These are phyloP conservation scores for Pogonomyrmex barbatus DNA, from an alignment of 1,140 invertebrate species.

Conservation along the genomic window DNA sequence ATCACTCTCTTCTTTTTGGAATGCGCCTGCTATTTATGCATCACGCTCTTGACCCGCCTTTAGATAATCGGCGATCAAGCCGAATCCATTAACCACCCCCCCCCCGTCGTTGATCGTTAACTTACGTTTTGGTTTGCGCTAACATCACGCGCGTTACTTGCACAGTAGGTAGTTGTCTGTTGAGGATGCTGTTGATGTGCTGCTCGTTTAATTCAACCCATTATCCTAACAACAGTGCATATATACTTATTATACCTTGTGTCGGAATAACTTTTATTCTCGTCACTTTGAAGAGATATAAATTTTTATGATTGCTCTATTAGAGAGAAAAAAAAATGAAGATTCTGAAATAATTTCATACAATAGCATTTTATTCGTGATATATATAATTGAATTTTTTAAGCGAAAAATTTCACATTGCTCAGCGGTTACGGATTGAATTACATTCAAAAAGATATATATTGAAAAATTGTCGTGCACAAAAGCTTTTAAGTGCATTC, in stretches of 20 bases:
- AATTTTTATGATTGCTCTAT: not conserved
- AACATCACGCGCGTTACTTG: constrained; percentile 72
- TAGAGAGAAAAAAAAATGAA: not conserved
- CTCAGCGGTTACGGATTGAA: not conserved
- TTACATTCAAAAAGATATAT: not conserved
- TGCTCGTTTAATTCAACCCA: constrained; percentile 66
- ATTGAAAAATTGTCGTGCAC: not conserved
- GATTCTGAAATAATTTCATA: not conserved
- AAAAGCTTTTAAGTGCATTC: not conserved
- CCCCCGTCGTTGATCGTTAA: constrained; percentile 49
- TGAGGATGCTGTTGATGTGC: constrained; percentile 66
- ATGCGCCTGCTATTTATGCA: constrained; percentile 80
- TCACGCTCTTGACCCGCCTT: constrained; percentile 68
- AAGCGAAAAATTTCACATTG: not conserved
- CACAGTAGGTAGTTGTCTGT: constrained; percentile 71
- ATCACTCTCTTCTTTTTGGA: constrained; percentile 69
- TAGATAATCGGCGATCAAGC: constrained; percentile 34
- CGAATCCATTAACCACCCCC: constrained; percentile 27
- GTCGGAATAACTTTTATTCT: not conserved
- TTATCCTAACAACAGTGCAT: constrained; percentile 57
- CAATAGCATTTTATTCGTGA: not conserved
- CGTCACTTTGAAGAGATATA: constrained; percentile 49
- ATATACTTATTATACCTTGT: not conserved
- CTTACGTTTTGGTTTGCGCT: constrained; percentile 56
- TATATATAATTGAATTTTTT: not conserved